These are phyloP conservation scores for Amblyjoppa fuscipennis DNA, from an alignment of 2,888 invertebrate genomes.

Conservation along the genomic window DNA sequence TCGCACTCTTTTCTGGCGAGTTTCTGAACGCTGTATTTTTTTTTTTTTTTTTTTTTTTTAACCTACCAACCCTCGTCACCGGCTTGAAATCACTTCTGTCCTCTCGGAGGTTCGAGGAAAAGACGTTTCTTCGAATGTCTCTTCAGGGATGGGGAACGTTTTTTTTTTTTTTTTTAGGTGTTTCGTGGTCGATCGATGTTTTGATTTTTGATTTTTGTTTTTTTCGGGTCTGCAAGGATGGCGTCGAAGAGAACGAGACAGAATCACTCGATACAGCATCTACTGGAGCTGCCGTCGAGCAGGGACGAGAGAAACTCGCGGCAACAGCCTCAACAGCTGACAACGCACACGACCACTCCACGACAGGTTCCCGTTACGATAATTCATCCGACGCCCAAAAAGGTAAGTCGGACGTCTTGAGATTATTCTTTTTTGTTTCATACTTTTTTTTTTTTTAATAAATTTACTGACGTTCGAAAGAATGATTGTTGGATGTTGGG, in stretches of 20 bases:
- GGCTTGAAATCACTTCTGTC: slow-evolving; percentile 10
- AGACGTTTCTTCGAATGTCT: slow-evolving; percentile 46
- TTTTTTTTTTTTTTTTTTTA: no score
- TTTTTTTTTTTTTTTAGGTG: background rate
- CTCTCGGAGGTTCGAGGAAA: slow-evolving; percentile 44
- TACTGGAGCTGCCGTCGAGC: slow-evolving; percentile 86
- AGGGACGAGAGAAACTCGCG: slow-evolving; percentile 80
- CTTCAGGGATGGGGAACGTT: background rate
- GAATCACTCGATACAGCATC: slow-evolving; percentile 87
- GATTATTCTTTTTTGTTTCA: background rate
- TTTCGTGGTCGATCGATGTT: background rate
- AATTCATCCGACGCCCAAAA: slow-evolving; percentile 84
- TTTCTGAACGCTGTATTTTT: no score
- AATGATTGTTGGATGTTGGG: background rate
- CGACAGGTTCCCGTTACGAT: slow-evolving; percentile 82
- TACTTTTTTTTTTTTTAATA: background rate
- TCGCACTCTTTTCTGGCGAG: no score
- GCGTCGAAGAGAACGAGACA: slow-evolving; percentile 86
- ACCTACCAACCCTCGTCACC: background rate
- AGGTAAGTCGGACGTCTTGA: slow-evolving; percentile 81
- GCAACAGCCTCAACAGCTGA: slow-evolving; percentile 73
- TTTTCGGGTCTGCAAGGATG: slow-evolving; percentile 79
- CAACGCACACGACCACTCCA: slow-evolving; percentile 77
- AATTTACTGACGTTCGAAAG: background rate
- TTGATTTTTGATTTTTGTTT: slow-evolving; percentile 34